Percentiles rank a stretch among this genome's conserved stretches.
Evolutionary conservation across 2,113 vertebrate species (phyloP).

Genomic region (Peromyscus maniculatus): DNA sequence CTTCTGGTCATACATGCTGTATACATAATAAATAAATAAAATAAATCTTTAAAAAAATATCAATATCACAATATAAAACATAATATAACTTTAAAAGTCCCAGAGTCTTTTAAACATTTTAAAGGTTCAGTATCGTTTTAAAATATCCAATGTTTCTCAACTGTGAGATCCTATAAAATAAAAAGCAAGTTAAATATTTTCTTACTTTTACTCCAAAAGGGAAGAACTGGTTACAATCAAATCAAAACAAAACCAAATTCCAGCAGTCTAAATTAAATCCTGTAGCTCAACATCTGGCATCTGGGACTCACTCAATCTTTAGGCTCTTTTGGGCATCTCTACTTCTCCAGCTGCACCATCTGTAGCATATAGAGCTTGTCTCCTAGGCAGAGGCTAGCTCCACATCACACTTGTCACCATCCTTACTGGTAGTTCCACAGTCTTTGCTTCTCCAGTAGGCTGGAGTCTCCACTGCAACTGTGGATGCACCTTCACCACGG

Average conservation of each 20-base stretch:
- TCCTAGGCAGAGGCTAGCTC: neutral
- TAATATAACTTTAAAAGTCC: neutral
- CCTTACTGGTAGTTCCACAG: neutral
- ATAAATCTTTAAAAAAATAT: neutral
- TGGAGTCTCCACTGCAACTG: neutral
- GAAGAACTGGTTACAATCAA: neutral
- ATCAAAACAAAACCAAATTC: neutral
- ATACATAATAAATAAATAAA: too few relatives aligned
- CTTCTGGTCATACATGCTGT: too few relatives aligned
- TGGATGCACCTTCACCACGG: neutral
- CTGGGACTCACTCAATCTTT: neutral
- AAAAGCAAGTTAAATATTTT: neutral
- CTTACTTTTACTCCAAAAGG: neutral
- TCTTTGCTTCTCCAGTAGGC: neutral
- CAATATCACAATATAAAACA: neutral
- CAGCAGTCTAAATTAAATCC: neutral
- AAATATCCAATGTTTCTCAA: neutral
- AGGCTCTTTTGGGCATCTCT: neutral
- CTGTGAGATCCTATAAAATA: neutral
- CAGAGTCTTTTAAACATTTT: neutral
- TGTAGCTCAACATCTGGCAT: neutral
- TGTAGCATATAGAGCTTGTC: neutral
- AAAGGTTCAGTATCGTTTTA: neutral
- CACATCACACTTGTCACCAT: neutral
- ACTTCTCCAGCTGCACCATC: neutral